Conservation (phyloP, 2,113 vertebrate genomes). For the Isichthys henryi region DNA sequence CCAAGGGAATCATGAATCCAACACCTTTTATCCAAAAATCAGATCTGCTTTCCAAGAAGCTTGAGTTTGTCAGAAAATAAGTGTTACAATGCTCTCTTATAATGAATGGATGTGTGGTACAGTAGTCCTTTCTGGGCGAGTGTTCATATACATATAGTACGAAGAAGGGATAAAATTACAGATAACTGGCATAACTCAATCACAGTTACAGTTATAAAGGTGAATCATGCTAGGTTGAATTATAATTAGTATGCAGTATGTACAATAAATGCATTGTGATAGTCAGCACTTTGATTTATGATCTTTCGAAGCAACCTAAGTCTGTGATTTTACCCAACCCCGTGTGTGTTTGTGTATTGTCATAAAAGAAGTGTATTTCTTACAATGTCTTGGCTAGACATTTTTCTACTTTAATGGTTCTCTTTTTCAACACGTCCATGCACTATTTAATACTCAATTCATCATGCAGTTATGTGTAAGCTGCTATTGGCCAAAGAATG, state of each 20-base stretch:
- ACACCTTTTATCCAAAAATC: not conserved
- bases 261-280: not conserved
- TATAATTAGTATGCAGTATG: not conserved
- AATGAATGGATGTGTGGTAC: not conserved
- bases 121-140: not conserved
- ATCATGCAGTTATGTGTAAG: not conserved
- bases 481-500: not conserved
- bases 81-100: not conserved
- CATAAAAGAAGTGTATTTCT: not conserved
- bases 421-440: not conserved
- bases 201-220: not conserved
- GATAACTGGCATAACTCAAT: not conserved
- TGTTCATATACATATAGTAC: not conserved
- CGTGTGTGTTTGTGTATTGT: not conserved
- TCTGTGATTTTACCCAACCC: not conserved
- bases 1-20: not conserved
- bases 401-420: not conserved
- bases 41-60: not conserved
- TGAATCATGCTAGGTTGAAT: not conserved
- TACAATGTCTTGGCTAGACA: not conserved
- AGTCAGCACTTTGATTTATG: not conserved
- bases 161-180: not conserved
- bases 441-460: not conserved
- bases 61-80: not conserved
- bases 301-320: not conserved